Conservation (phyloP, 2,113 vertebrate genomes). For the Dendrocopos noguchii region DNA sequence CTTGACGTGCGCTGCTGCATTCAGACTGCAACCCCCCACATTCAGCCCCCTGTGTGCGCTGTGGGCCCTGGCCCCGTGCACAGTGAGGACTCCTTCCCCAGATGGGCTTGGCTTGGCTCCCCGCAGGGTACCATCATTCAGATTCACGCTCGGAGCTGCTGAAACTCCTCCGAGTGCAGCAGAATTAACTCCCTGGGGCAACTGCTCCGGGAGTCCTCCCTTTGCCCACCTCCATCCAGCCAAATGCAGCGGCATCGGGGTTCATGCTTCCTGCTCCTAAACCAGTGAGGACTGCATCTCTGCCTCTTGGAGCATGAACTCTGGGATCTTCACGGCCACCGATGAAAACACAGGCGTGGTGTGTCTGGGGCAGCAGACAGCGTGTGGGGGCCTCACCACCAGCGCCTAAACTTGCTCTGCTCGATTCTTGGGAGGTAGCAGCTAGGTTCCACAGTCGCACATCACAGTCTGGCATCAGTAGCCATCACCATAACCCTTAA, state of each 20-base stretch:
- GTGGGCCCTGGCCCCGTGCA: background rate
- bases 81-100: background rate
- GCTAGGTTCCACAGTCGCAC: background rate
- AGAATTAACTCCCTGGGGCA: background rate
- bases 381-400: background rate
- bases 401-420: background rate
- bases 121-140: background rate
- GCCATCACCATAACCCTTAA: background rate
- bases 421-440: background rate
- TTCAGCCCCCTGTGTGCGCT: background rate
- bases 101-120: background rate
- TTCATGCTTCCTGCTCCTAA: background rate
- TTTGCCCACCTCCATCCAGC: background rate
- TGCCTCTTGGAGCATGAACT: background rate
- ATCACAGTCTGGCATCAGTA: background rate
- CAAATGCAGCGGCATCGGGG: background rate
- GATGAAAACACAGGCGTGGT: background rate
- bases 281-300: background rate
- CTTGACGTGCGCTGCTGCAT: background rate
- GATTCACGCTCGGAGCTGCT: background rate
- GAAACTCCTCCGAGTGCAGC: background rate
- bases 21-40: background rate
- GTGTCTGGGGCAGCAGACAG: background rate
- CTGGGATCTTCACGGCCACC: background rate
- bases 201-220: background rate